A percentile compares a stretch with the other conserved stretches of the same genome.
phyloP scores from a whole-genome alignment of 2,888 invertebrate genomes.

The Drosophila aldrichi region DNA sequence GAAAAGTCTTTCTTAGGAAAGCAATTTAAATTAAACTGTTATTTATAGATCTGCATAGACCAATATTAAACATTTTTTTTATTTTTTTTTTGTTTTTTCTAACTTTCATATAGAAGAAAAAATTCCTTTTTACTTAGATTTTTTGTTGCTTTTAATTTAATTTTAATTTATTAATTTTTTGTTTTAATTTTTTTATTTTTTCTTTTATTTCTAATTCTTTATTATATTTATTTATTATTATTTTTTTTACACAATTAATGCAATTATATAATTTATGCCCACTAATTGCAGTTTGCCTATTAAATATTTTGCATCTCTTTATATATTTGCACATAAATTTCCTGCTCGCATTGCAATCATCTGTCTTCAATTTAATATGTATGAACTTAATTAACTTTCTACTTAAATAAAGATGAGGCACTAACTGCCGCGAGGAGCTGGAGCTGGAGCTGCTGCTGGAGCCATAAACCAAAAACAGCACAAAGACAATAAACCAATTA shows the following conservation, averaged over 20 bases:
- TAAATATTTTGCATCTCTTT: neutral
- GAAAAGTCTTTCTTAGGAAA: too few relatives aligned
- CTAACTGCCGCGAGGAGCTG: conserved; percentile 19
- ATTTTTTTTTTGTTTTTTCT: too few relatives aligned
- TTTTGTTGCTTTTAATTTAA: too few relatives aligned
- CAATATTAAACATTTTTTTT: too few relatives aligned
- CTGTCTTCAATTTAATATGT: conserved; percentile 3
- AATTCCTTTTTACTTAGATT: too few relatives aligned
- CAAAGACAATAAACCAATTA: conserved; percentile 62
- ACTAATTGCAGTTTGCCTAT: neutral
- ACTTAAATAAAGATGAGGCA: neutral
- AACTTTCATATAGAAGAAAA: too few relatives aligned
- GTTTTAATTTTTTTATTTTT: too few relatives aligned
- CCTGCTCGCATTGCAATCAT: neutral
- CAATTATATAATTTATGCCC: neutral
- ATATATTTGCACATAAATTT: neutral
- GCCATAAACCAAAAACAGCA: conserved; percentile 37
- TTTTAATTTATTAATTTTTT: too few relatives aligned
- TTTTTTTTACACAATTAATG: neutral
- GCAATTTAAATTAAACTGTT: too few relatives aligned
- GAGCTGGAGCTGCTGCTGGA: neutral
- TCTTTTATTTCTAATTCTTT: too few relatives aligned
- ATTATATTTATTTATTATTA: too few relatives aligned
- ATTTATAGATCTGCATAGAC: too few relatives aligned
- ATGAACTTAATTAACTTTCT: conserved; percentile 11